Conservation (phyloP, 2,113 vertebrate genomes). For the Nematolebias whitei region DNA sequence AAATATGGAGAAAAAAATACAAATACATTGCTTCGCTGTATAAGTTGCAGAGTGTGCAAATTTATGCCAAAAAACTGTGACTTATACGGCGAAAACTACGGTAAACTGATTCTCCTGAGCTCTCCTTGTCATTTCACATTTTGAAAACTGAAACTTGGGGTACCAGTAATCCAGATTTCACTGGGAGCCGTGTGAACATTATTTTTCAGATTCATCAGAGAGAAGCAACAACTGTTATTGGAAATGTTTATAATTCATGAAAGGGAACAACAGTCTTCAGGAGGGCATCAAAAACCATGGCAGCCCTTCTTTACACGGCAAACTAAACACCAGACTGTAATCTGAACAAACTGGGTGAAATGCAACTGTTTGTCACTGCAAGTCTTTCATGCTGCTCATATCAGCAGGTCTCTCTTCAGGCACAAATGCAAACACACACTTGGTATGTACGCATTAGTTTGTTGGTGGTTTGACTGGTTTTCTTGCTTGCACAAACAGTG, state of each 20-base stretch:
- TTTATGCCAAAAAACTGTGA: too few relatives aligned
- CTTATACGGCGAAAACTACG: too few relatives aligned
- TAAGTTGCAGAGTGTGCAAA: too few relatives aligned
- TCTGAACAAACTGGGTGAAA: constrained; percentile 11
- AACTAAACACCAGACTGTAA: background rate
- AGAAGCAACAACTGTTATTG: background rate
- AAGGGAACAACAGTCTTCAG: background rate
- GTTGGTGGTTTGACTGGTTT: constrained; percentile 62
- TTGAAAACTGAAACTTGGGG: too few relatives aligned
- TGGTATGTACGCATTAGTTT: constrained; percentile 1
- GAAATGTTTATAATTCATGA: constrained; percentile 4
- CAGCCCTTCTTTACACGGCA: constrained; percentile 2
- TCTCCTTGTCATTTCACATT: too few relatives aligned
- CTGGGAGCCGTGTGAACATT: too few relatives aligned
- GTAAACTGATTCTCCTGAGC: too few relatives aligned
- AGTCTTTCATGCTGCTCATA: background rate
- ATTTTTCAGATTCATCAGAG: too few relatives aligned
- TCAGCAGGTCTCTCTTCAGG: constrained; percentile 10
- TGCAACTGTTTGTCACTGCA: constrained; percentile 2
- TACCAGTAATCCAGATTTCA: too few relatives aligned
- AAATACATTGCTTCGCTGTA: too few relatives aligned
- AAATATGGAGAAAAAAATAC: too few relatives aligned
- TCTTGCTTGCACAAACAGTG: constrained; percentile 47
- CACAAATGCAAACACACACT: background rate
- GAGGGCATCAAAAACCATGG: background rate